Percentiles rank a stretch among this genome's conserved stretches.
These are phyloP conservation scores for Agriopis aurantiaria DNA, from an alignment of 2,888 invertebrate genomes.

Conservation along the genomic window DNA sequence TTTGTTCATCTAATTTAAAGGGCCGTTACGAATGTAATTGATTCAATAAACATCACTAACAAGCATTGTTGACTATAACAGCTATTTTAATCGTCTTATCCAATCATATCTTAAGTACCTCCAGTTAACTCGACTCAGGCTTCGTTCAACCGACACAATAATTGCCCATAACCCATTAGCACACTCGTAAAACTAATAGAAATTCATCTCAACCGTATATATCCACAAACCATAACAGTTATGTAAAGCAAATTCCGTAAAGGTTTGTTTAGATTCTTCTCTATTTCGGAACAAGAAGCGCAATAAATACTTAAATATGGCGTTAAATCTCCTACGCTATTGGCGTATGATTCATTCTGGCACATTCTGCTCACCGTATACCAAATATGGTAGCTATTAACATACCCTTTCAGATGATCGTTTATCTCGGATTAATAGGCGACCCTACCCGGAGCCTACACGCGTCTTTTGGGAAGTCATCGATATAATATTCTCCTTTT, in stretches of 20 bases:
- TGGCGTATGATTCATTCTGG: conserved; percentile 66
- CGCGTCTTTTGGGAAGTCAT: conserved; percentile 42
- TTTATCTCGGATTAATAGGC: conserved; percentile 62
- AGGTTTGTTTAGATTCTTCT: conserved; percentile 39
- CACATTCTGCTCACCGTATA: conserved; percentile 53
- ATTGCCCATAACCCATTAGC: conserved; percentile 37
- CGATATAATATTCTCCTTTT: conserved; percentile 46
- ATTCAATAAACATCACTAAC: conserved; percentile 26
- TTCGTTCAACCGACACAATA: conserved; percentile 14
- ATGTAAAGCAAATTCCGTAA: conserved; percentile 39
- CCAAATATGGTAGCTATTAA: conserved; percentile 73
- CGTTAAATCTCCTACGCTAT: conserved; percentile 63
- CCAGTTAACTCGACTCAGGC: background rate
- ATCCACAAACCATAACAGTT: conserved; percentile 34
- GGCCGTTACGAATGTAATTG: conserved; percentile 5
- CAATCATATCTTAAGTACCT: conserved; percentile 14
- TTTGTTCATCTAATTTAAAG: background rate
- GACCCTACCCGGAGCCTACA: conserved; percentile 39
- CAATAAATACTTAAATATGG: conserved; percentile 38
- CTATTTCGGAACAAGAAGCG: conserved; percentile 26
- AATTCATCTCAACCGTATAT: conserved; percentile 27
- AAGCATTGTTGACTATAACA: conserved; percentile 17
- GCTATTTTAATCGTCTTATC: conserved; percentile 9
- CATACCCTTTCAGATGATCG: conserved; percentile 68
- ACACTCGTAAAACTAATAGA: conserved; percentile 41